Base-by-base conservation (phyloP, 2,797 vertebrate genomes). In the Champsocephalus esox region DNA sequence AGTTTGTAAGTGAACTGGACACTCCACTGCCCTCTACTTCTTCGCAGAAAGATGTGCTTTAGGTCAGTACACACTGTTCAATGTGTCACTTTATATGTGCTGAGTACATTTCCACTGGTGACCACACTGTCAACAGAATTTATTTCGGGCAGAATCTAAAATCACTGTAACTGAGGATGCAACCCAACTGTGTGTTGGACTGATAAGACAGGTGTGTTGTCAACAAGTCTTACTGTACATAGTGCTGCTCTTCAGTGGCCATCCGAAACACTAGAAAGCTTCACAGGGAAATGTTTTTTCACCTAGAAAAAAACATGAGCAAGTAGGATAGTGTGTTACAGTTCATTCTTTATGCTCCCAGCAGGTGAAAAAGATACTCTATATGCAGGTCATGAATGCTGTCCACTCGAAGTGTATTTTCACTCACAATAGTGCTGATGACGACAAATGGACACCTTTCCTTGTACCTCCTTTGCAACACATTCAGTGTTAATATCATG, bases 291-390 rank as follows among this genome's bases (percentile, higher is more conserved):
- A 34, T 9, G 1, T 46, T 61, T 21, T 21, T 63, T 51, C 17
- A 0, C 38, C 48, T 68, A 17, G n/a, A 79, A 76, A 56, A 63
- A 73, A 61, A 69, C 52, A 48, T 14, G 43, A 79, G 56, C 32
- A 16, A 51, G 58, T 48, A 21, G 44, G n/a, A 2, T 43, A 8
- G 2, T 62, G 63, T 75, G 67, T 82, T 75, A 81, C 45, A 73
- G 70, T 81, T 85, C 58, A 85, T 28, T 13, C 19, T 82, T 86
- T 87, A 82, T 72, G 57, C 66, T 86, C 60, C 66, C 69, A 79
- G 44, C 56, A 83, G 69, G 57, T 75, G 65, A 70, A 74, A 73
- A 45, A 79, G 12, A 34, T 1, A 48, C 41, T 80, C 59, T 80
- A 9, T 57, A 67, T 77, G 66, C 78, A 82, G 81, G 77, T 86